Conservation (phyloP, 2,888 invertebrate genomes). For the Silvanus unidentatus region DNA sequence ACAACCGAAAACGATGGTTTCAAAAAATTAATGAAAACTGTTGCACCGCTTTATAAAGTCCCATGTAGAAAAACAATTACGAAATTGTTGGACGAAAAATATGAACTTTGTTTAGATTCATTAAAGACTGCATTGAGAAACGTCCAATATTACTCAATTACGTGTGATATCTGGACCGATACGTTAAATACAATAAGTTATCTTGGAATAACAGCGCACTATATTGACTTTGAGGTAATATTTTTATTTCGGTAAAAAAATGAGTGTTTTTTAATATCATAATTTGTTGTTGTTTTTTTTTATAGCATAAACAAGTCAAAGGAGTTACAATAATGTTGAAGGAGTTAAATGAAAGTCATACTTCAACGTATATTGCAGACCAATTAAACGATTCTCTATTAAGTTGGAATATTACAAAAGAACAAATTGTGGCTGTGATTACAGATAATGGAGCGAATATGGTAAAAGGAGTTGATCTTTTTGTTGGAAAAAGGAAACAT, state of each 20-base stretch:
- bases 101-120: too few relatives aligned
- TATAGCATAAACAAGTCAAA: too few relatives aligned
- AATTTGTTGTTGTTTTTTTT: too few relatives aligned
- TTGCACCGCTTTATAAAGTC: too few relatives aligned
- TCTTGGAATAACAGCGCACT: constrained; percentile 5
- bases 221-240: neutral
- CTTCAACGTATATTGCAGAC: constrained; percentile 3
- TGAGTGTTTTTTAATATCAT: too few relatives aligned
- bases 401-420: constrained; percentile 9
- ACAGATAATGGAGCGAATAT: constrained; percentile 15
- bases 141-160: neutral
- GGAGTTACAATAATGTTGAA: too few relatives aligned
- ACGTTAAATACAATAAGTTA: neutral
- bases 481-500: constrained; percentile 11
- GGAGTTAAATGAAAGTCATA: constrained; percentile 5
- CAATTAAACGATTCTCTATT: too few relatives aligned
- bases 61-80: too few relatives aligned
- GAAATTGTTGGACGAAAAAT: too few relatives aligned
- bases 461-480: constrained; percentile 10
- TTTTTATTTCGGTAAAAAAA: neutral
- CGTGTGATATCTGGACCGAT: constrained; percentile 7
- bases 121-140: too few relatives aligned
- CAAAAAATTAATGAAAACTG: too few relatives aligned
- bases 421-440: constrained; percentile 9
- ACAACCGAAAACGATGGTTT: too few relatives aligned